Evolutionary conservation across 1,140 invertebrate species (phyloP).

Genomic region (Aphaenogaster ashmeadi): DNA sequence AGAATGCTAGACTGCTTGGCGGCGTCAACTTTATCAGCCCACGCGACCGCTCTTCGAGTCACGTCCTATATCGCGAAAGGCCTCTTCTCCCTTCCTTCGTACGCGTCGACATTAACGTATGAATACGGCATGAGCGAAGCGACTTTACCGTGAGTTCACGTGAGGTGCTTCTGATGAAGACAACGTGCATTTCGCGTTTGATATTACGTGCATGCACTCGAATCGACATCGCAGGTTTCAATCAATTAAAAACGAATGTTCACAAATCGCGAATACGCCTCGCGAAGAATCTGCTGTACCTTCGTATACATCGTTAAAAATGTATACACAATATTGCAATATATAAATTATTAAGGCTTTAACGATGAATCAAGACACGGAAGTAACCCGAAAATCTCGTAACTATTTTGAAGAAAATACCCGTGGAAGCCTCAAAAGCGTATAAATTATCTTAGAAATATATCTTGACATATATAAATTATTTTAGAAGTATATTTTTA

Average conservation of each 20-base stretch:
- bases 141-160: constrained; percentile 1
- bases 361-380: too few relatives aligned
- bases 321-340: not conserved
- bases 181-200: not conserved
- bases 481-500: not conserved
- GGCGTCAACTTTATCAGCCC: constrained; percentile 71
- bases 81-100: constrained; percentile 8
- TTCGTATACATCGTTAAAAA: not conserved
- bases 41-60: constrained; percentile 64
- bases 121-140: constrained; percentile 11
- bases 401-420: too few relatives aligned
- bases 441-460: not conserved
- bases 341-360: not conserved
- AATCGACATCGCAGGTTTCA: not conserved
- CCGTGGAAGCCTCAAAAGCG: too few relatives aligned
- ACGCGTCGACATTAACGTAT: constrained; percentile 19
- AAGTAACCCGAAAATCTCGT: too few relatives aligned
- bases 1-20: constrained; percentile 76
- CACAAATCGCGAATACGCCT: not conserved
- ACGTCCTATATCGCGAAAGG: constrained; percentile 3
- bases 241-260: not conserved
- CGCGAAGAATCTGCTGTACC: not conserved
- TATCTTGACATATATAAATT: not conserved
- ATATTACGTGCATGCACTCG: not conserved
- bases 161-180: not conserved